Base-by-base conservation (phyloP, 2,797 vertebrate species). In the Denticeps clupeoides region DNA sequence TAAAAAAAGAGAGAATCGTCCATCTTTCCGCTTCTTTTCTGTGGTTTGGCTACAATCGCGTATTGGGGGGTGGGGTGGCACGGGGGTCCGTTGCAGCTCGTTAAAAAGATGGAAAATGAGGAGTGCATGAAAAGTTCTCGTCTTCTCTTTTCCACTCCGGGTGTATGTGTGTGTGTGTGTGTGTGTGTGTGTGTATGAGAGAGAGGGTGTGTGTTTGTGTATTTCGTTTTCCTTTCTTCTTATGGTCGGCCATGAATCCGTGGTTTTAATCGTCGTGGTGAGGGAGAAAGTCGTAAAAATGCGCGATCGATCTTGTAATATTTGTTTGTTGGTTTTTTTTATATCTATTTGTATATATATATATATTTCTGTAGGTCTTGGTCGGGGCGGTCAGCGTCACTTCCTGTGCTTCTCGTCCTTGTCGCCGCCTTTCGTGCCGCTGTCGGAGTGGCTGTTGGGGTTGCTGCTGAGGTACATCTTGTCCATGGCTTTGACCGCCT, bases 381-480 rank as follows among this genome's bases (percentile, higher is more conserved):
- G 23, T 41, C 21, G 55, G 49, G 60, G 52, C 53, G 59, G 58
- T n/a, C n/a, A n/a, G 38, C 21, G 70, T 87, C 90, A 97, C 89
- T 98, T 97, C 86, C 94, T 84, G 84, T 98, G 94, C 65, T 98
- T 98, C 82, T 98, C 94, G 73, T 98, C 94, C 87, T 98, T 98
- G 83, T 98, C 92, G 47, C 90, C 80, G 66, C 87, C 87, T 87
- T 98, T 98, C 84, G 85, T 84, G 83, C 87, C 89, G 84, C 79
- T 93, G 74, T 97, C 94, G 80, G 91, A 91, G 87, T 97, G 93
- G 82, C 89, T 95, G 87, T 93, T 95, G 68, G 92, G 90, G 75
- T 89, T 91, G 59, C 89, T 93, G 88, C 89, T 97, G 86, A 97
- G 91, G 87, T 98, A 98, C 94, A 98, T 97, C 93, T 98, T 98